Base-by-base conservation (phyloP, 2,797 vertebrate genomes). In the Xenops minutus region DNA sequence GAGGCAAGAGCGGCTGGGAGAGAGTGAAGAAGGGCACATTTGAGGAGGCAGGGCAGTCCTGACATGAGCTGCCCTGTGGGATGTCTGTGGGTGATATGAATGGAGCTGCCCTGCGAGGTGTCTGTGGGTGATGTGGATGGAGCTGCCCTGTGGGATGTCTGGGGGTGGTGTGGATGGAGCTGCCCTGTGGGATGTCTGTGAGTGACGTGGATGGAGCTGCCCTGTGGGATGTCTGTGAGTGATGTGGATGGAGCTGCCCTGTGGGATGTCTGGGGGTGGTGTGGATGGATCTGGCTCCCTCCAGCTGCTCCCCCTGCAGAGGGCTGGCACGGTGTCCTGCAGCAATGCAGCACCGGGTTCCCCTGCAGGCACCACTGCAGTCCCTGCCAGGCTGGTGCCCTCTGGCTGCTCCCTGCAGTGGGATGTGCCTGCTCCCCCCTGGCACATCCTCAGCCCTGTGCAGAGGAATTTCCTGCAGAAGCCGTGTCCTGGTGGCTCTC, bases 291-390 rank as follows among this genome's bases (percentile, higher is more conserved):
- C 36, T n/a, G 5, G 80, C 44, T 66, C 51, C 1, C n/a, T 56
- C 74, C 82, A 71, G 86, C 69, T 32, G 62, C 89, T 91, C n/a
- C 83, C 83, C 69, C 93, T 87, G 93, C 92, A 67, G 93, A 88
- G 85, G 61, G 87, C 80, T 94, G 94, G 87, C 92, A 5, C 12
- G 4, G 6, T 2, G 8, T 51, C 56, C 85, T 58, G 90, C 43
- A 44, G 43, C 43, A 44, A 44, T 44, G 43, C 92, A 68, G 69
- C 71, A 48, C 52, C 19, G 3, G 90, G 39, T 11, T 51, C 55
- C 19, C 39, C 80, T 34, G 74, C 23, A 6, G 49, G 77, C 71
- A 44, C 20, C 37, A 2, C 72, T 14, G 93, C 87, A 49, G 84
- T 14, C 68, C 2, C 16, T 55, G 58, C 84, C 73, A 29, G 52